Conservation (phyloP, 1,140 invertebrate species). For the Diachasmimorpha longicaudata region DNA sequence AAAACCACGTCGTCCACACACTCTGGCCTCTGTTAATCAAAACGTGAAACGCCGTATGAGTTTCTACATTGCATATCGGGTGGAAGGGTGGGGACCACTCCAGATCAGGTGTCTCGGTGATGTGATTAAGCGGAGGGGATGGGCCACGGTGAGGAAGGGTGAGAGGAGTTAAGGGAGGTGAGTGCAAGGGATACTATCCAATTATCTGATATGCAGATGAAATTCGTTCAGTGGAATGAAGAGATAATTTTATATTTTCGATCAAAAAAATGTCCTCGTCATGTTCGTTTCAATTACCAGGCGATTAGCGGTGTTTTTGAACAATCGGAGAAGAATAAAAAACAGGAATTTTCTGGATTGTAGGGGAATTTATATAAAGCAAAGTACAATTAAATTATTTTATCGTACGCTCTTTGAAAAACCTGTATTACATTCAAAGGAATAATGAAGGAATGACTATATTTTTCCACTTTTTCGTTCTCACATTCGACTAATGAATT, state of each 20-base stretch:
- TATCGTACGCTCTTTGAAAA: not conserved
- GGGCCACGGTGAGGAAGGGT: too few species aligned
- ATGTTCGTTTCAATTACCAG: not conserved
- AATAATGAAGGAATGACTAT: not conserved
- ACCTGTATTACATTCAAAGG: not conserved
- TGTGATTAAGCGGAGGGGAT: not conserved
- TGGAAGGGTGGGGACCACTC: not conserved
- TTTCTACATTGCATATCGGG: not conserved
- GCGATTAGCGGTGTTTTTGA: not conserved
- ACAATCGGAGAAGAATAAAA: not conserved
- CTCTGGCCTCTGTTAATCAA: slow-evolving; percentile 53
- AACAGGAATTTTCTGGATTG: too few species aligned
- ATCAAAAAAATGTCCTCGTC: not conserved
- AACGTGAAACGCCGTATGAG: slow-evolving; percentile 32
- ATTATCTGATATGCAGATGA: not conserved
- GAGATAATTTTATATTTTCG: not conserved
- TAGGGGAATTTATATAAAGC: not conserved
- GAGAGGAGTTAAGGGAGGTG: not conserved
- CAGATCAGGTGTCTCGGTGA: not conserved
- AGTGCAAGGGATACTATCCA: not conserved
- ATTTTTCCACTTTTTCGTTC: not conserved
- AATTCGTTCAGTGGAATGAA: not conserved
- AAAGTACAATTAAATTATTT: not conserved
- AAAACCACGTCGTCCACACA: slow-evolving; percentile 51
- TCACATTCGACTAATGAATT: not conserved